phyloP scores from a whole-genome alignment of 2,888 invertebrate genomes.

The Pyrrhia umbra region DNA sequence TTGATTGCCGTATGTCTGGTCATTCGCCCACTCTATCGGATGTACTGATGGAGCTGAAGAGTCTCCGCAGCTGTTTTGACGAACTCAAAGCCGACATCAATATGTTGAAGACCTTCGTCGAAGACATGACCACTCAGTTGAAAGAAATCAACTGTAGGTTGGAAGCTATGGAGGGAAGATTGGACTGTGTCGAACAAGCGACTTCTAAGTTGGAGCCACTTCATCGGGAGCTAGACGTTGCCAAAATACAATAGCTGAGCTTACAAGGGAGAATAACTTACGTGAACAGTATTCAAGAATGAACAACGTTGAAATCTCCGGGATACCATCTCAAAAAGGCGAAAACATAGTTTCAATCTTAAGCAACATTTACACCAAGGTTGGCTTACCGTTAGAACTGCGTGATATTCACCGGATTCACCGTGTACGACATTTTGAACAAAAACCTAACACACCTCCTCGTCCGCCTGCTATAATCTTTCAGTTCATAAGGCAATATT shows the following conservation, averaged over 20 bases:
- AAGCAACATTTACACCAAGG: constrained; percentile 5
- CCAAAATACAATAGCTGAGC: neutral
- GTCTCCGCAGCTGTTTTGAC: constrained; percentile 6
- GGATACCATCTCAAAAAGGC: constrained; percentile 17
- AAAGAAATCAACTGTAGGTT: constrained; percentile 6
- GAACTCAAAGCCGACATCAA: constrained; percentile 4
- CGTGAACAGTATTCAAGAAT: constrained; percentile 23
- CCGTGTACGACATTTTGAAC: constrained; percentile 31
- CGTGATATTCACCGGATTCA: constrained; percentile 27
- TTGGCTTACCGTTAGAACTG: neutral
- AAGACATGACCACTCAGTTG: constrained; percentile 6
- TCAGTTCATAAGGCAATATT: constrained; percentile 3
- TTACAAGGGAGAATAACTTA: constrained; percentile 9
- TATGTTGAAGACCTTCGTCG: constrained; percentile 6
- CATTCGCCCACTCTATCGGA: constrained; percentile 5
- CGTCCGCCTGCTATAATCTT: constrained; percentile 10
- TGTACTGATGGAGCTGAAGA: constrained; percentile 6
- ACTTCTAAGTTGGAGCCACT: neutral
- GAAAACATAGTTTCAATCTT: constrained; percentile 14
- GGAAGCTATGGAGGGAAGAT: constrained; percentile 5
- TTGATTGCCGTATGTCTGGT: constrained; percentile 7
- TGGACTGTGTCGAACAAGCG: constrained; percentile 1
- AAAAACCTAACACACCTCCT: constrained; percentile 1
- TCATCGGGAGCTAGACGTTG: neutral
- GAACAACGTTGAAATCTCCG: constrained; percentile 30